phyloP scores from a whole-genome alignment of 2,888 invertebrate genomes.

The Eledona agricola region DNA sequence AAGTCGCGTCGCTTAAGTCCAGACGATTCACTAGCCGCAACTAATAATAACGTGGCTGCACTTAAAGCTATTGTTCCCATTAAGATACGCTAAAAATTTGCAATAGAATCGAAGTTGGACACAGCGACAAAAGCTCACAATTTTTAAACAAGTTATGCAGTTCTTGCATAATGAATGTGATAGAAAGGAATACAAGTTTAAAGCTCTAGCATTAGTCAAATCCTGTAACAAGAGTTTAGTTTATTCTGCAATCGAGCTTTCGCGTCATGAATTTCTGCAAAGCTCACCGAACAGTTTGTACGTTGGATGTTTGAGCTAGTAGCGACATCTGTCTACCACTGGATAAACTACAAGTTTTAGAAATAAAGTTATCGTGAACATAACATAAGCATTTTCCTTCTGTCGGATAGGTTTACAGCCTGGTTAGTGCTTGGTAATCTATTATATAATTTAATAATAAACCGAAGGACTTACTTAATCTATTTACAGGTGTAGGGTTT shows the following conservation, averaged over 20 bases:
- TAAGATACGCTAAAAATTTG: not conserved
- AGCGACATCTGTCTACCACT: conserved; percentile 26
- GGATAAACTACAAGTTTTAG: conserved; percentile 14
- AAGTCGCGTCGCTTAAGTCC: conserved; percentile 41
- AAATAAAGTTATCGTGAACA: no score
- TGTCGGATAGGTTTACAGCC: no score
- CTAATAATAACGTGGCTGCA: conserved; percentile 38
- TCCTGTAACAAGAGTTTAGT: conserved; percentile 1
- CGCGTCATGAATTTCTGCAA: conserved; percentile 14
- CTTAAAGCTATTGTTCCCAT: conserved; percentile 28
- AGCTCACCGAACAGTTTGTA: conserved; percentile 12
- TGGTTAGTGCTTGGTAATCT: no score
- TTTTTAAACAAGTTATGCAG: no score
- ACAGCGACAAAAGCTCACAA: no score
- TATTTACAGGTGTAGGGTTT: no score
- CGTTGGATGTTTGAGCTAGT: conserved; percentile 10
- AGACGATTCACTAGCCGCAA: conserved; percentile 39
- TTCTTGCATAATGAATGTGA: no score
- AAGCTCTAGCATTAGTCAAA: conserved; percentile 8
- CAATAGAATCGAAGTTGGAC: no score
- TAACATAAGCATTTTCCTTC: no score
- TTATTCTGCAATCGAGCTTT: conserved; percentile 19
- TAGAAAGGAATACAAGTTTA: no score
- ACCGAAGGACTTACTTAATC: no score
- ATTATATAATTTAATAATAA: no score